Base-by-base conservation (phyloP, 2,888 invertebrate species). In the Lysandra bellargus region DNA sequence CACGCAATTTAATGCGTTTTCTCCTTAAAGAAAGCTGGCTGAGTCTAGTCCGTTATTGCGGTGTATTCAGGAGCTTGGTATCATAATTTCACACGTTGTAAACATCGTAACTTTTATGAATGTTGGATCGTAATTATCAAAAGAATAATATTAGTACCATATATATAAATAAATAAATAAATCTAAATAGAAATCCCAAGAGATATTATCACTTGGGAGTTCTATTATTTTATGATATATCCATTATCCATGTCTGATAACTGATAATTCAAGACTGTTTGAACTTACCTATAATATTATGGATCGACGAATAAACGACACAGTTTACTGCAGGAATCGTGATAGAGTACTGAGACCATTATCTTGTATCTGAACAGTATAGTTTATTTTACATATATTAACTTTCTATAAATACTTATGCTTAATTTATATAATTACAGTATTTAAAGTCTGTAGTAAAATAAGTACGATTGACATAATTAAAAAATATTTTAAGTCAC, bases 1-100 rank as follows among this genome's bases (percentile, higher is more conserved):
- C 69, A 69, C 69, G 69, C 69, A 69, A 69, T 69, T 69, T 69
- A 17, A 33, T 33, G 12, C 69, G 69, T 69, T 69, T 69, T 69
- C 69, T 69, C 69, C 17, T 33, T 37, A 69, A 69, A 33, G 69
- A 69, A 69, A 69, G 33, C 69, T 5, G 14, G 14, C 69, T 17
- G 14, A 37, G 4, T 69, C 17, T 33, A 17, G 17, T 37, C 69
- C 33, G 37, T 37, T 69, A 69, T 37, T 69, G 69, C 6, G 69
- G 69, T 23, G 17, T 69, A 69, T 33, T 69, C 69, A 69, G 69
- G 69, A 69, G 33, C 33, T 37, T 69, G 14, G 1, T 37, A 1
- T 37, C 69, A 69, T 69, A 69, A 69, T 23, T 69, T 69, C 69
- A 1, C 69, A 37, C 69, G 33, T 37, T 37, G 14, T 69, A 17